Evolutionary conservation across 92 coral and sea anemone species (phyloP), one percentile per base, ranked within the genome.

Genomic region (Zoanthus gigantus): DNA sequence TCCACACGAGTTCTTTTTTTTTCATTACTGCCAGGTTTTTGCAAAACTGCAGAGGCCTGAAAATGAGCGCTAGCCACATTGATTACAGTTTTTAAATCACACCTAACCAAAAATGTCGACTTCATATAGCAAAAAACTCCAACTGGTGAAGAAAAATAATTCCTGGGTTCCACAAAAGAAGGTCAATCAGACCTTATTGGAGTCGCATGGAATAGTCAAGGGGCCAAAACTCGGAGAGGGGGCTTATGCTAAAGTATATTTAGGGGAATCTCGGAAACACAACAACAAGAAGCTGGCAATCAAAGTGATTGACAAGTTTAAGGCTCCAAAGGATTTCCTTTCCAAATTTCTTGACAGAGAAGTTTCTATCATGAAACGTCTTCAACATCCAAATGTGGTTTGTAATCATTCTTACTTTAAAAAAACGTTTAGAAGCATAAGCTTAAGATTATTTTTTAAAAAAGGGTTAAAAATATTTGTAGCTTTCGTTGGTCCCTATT

Each of bases 351-450:
- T 94, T 52, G 95, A 95, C 15, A 84, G 98, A 16, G 98, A 94
- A 63, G 94, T 94, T 28, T 92, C 92, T 4, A 81, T 94, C 31
- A 94, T 94, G 98, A 92, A 91, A 60, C 90, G 91, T 17, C 77
- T 94, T 7, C 86, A 93, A 12, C 98, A 94, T 66, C 98, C 95
- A n/a, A 94, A 94, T 50, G 91, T 94, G 87, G 98, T 94, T 72
- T 83, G 98, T 90, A 86, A 73, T 15, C 42, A 3, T 34, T 32
- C 4, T 32, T 72, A 32, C 58, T n/a, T 78, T 23, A 23, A 14
- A 17, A 11, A 7, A 50, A 50, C 42, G 2, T 7, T 50, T 1
- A 1, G 56, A 50, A 50, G 9, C 12, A 50, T 50, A 11, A 50
- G 1, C 0, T 23, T 23, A 23, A 23, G 23, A 23, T 23, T 23